Percentiles rank a stretch among this genome's conserved stretches.
Conservation (phyloP, 2,113 vertebrate genomes). For the Aphelocoma coerulescens region DNA sequence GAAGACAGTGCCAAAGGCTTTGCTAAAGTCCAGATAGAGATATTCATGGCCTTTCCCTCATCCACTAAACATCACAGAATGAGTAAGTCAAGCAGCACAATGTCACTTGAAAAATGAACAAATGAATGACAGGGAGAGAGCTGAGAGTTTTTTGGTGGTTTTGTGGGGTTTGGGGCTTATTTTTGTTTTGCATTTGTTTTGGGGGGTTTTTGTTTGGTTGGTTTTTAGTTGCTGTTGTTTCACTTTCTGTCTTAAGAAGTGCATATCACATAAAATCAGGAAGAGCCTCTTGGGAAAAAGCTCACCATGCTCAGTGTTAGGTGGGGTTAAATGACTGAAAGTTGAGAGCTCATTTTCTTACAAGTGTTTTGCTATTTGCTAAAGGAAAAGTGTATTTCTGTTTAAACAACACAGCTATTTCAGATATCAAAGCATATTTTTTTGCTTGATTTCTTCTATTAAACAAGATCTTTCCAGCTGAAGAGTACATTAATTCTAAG, state of each 20-base stretch:
- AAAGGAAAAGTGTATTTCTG: neutral
- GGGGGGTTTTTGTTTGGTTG: fast-evolving
- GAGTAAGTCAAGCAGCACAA: neutral
- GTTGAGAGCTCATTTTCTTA: neutral
- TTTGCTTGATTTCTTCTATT: neutral
- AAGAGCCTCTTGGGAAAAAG: neutral
- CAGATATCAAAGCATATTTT: neutral
- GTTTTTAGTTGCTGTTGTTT: neutral
- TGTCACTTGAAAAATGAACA: neutral
- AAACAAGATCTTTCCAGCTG: neutral
- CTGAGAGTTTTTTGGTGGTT: neutral
- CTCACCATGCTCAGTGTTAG: neutral
- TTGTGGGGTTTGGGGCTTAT: neutral
- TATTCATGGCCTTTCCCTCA: too few species aligned
- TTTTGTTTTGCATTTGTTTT: neutral
- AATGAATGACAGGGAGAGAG: neutral
- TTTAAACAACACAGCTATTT: neutral
- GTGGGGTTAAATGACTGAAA: neutral
- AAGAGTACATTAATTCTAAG: neutral
- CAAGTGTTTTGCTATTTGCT: neutral
- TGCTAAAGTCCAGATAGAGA: neutral
- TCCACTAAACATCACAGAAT: neutral
- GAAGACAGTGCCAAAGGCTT: neutral
- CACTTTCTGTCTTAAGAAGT: neutral
- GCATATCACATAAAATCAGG: neutral